phyloP scores from a whole-genome alignment of 2,888 invertebrate species.

The Macaria liturata region DNA sequence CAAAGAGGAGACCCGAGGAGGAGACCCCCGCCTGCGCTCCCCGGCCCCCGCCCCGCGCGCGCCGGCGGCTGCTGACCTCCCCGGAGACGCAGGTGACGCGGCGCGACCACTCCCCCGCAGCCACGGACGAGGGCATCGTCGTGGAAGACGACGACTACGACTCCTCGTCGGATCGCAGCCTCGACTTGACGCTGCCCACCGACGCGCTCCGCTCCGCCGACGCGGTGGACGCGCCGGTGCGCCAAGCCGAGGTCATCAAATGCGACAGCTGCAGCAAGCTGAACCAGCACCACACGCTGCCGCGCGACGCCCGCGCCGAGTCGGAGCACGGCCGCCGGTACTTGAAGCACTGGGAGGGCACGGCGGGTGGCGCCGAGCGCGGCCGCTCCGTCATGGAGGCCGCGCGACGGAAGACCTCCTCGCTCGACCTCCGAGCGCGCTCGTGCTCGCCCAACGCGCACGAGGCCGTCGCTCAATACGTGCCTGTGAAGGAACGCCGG shows the following conservation, averaged over 20 bases:
- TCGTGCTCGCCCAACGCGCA: conserved; percentile 77
- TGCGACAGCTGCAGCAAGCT: conserved; percentile 77
- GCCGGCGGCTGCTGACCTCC: conserved; percentile 68
- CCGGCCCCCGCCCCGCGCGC: conserved; percentile 72
- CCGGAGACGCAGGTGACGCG: conserved; percentile 70
- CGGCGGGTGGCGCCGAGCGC: conserved; percentile 67
- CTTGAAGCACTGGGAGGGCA: conserved; percentile 75
- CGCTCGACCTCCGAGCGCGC: conserved; percentile 69
- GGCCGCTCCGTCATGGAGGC: conserved; percentile 71
- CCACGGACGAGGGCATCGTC: conserved; percentile 80
- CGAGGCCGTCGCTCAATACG: conserved; percentile 83
- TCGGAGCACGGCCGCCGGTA: conserved; percentile 72
- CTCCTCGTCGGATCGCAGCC: conserved; percentile 82
- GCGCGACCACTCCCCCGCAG: conserved; percentile 76
- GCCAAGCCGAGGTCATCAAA: conserved; percentile 72
- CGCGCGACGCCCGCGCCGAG: conserved; percentile 70
- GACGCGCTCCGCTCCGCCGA: conserved; percentile 76
- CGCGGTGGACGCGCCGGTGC: conserved; percentile 68
- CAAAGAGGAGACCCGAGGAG: conserved; percentile 61
- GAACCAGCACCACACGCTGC: conserved; percentile 72
- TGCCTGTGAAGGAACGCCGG: conserved; percentile 88
- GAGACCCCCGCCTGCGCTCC: conserved; percentile 67
- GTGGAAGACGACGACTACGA: conserved; percentile 82
- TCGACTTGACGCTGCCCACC: conserved; percentile 77
- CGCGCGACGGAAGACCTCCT: conserved; percentile 70